phyloP scores from a whole-genome alignment of 2,113 vertebrate genomes.

The Hipposideros armiger region DNA sequence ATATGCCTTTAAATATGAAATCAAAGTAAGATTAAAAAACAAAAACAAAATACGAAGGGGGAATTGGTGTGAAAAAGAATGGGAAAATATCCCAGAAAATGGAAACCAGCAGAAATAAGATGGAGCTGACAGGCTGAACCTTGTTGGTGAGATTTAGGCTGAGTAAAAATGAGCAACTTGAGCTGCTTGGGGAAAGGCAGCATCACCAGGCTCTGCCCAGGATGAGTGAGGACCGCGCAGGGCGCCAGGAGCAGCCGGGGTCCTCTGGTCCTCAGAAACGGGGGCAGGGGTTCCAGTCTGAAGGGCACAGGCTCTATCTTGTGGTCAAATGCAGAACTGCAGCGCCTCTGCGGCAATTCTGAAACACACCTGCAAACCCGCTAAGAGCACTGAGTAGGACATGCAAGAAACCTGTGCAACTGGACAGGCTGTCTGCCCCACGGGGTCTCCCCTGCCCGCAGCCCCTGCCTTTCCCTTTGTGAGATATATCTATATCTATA shows the following conservation, averaged over 20 bases:
- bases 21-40: not conserved
- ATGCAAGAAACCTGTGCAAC: fast-evolving
- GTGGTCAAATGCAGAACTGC: constrained; percentile 81
- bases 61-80: not conserved
- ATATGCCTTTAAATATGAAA: not conserved
- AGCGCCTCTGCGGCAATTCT: not conserved
- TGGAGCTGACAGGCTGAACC: not conserved
- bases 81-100: not conserved
- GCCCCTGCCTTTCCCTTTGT: not conserved
- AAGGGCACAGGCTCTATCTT: constrained; percentile 84
- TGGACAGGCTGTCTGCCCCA: fast-evolving
- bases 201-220: fast-evolving
- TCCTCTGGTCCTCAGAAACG: not conserved
- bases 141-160: too few species aligned
- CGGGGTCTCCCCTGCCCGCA: not conserved
- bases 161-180: not conserved
- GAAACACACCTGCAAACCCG: fast-evolving
- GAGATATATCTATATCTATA: not conserved
- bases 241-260: not conserved
- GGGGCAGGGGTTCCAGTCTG: not conserved
- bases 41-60: too few species aligned
- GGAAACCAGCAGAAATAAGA: not conserved
- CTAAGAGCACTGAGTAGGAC: not conserved
- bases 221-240: fast-evolving
- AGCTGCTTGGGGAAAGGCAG: fast-evolving